These are phyloP conservation scores for Lepus timidus DNA, from an alignment of 2,113 vertebrate genomes.

Conservation along the genomic window DNA sequence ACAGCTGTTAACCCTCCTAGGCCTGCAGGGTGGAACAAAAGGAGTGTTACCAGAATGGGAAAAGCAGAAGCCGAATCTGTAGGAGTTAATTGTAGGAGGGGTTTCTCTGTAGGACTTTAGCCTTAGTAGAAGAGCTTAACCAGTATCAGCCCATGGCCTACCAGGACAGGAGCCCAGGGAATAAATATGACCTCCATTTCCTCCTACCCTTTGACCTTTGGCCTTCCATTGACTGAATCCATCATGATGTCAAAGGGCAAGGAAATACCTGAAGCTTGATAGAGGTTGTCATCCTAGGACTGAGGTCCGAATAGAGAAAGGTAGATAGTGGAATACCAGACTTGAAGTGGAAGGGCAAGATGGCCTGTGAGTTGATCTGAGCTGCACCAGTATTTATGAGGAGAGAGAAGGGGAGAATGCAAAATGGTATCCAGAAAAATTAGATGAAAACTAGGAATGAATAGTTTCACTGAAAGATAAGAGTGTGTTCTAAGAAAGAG, in stretches of 20 bases:
- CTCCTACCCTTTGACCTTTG: neutral
- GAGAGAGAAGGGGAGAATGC: neutral
- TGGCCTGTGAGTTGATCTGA: neutral
- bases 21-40: neutral
- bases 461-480: neutral
- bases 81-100: neutral
- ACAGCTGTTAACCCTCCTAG: neutral
- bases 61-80: neutral
- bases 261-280: fast-evolving
- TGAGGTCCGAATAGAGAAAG: neutral
- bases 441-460: neutral
- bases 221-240: neutral
- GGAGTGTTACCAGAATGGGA: neutral
- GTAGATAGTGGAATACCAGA: neutral
- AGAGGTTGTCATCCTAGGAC: neutral
- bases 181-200: too few relatives aligned
- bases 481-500: neutral
- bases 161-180: neutral
- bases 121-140: neutral
- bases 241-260: neutral
- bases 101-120: too few relatives aligned
- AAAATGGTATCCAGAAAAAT: neutral
- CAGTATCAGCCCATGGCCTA: too few relatives aligned
- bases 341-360: neutral
- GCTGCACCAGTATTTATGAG: neutral